Conservation (phyloP, 1,140 invertebrate species). For the Brachionus manjavacas region DNA sequence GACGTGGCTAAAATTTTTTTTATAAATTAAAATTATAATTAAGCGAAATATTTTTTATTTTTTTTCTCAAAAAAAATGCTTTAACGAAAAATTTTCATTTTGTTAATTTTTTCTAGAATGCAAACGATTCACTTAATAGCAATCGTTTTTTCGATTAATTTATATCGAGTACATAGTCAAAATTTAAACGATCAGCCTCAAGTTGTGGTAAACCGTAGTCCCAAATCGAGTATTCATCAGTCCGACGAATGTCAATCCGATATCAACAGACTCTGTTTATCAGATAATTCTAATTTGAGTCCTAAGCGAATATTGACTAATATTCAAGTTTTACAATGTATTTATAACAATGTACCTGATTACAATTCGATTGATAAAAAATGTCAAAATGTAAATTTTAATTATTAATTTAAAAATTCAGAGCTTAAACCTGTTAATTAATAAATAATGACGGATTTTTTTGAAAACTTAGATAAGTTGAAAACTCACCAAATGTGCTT, state of each 20-base stretch:
- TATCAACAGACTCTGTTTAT: not conserved
- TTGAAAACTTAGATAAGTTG: too few species aligned
- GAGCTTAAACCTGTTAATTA: too few species aligned
- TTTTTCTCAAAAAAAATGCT: not conserved
- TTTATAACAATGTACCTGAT: conserved; percentile 7
- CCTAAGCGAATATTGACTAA: not conserved
- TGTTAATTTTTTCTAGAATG: not conserved
- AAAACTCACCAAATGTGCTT: too few species aligned
- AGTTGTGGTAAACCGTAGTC: not conserved
- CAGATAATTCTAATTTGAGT: not conserved
- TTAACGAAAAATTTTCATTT: not conserved
- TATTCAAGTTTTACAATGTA: conserved; percentile 16
- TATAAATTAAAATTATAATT: not conserved
- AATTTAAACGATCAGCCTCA: not conserved
- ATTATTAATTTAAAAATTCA: not conserved
- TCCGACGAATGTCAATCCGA: conserved; percentile 2
- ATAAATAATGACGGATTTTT: too few species aligned
- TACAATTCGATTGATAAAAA: conserved; percentile 19
- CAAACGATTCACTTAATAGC: not conserved
- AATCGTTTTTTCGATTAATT: not conserved
- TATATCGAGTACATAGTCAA: not conserved
- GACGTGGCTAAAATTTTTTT: not conserved
- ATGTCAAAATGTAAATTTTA: conserved; percentile 31
- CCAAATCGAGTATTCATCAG: not conserved
- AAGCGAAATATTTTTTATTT: not conserved